phyloP scores from a whole-genome alignment of 2,797 vertebrate genomes.

The Linurgus olivaceus region DNA sequence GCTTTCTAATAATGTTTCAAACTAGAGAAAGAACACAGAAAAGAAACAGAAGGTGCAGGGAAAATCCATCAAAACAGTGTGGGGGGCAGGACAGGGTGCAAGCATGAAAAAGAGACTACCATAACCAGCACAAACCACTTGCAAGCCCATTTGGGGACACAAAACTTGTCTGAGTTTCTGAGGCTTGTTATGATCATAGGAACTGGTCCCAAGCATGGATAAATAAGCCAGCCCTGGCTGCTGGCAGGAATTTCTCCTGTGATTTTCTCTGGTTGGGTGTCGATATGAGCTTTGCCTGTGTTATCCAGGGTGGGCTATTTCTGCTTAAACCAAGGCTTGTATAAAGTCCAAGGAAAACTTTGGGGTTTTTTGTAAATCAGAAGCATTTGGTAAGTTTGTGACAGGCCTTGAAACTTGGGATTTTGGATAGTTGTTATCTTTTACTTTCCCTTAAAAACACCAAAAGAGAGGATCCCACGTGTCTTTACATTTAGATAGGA shows the following conservation, averaged over 20 bases:
- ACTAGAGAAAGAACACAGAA: neutral
- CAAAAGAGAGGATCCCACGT: neutral
- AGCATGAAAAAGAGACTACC: neutral
- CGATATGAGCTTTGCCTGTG: neutral
- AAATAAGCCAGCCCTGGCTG: neutral
- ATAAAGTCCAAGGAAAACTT: neutral
- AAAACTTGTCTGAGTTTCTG: neutral
- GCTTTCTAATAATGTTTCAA: neutral
- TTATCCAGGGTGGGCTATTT: neutral
- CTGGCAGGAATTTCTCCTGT: neutral
- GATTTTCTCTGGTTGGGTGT: neutral
- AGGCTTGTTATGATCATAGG: neutral
- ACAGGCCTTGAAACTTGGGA: neutral
- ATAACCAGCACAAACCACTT: neutral
- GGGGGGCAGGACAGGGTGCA: neutral
- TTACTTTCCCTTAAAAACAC: neutral
- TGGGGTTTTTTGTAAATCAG: neutral
- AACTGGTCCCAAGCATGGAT: neutral
- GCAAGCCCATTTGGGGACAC: fast-evolving
- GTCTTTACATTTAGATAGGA: neutral
- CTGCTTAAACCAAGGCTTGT: neutral
- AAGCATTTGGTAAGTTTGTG: neutral
- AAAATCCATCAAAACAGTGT: neutral
- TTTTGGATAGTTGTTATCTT: neutral
- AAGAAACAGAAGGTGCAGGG: neutral